A percentile compares a stretch with the other conserved stretches of the same genome.
Conservation (phyloP, 2,113 vertebrate genomes). For the Microtus montanus region DNA sequence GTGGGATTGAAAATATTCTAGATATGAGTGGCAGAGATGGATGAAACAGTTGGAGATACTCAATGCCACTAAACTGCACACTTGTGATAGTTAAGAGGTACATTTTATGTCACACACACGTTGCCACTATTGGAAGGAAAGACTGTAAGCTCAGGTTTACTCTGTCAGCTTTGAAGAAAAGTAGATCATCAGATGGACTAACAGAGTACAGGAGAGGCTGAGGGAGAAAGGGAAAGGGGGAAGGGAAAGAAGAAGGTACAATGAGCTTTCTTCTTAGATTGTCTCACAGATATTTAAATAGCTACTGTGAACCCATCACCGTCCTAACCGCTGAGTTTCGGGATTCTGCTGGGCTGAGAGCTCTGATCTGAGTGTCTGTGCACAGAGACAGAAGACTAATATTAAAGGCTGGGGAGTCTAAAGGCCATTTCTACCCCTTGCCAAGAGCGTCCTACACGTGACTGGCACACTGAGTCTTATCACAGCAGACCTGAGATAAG, state of each 20-base stretch:
- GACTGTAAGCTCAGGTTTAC: neutral
- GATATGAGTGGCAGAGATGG: neutral
- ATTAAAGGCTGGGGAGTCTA: neutral
- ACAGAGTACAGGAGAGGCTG: too few relatives aligned
- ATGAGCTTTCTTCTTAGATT: neutral
- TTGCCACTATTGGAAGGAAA: neutral
- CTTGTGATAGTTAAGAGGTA: neutral
- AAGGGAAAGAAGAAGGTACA: neutral
- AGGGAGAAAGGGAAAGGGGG: too few relatives aligned
- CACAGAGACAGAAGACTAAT: neutral
- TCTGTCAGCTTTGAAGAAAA: neutral
- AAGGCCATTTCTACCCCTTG: neutral
- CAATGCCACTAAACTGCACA: neutral
- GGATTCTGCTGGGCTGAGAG: neutral
- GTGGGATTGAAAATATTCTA: neutral
- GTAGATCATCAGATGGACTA: too few relatives aligned
- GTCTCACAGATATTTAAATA: neutral
- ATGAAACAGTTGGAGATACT: neutral
- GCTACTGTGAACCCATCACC: neutral
- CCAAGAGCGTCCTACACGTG: too few relatives aligned
- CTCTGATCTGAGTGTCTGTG: neutral
- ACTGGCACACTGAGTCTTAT: neutral
- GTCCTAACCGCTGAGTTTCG: neutral
- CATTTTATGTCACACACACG: neutral
- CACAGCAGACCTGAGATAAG: too few relatives aligned